Percentiles rank a stretch among this genome's conserved stretches.
These are phyloP conservation scores for Lepus timidus DNA, from an alignment of 2,113 vertebrate genomes.

Conservation along the genomic window DNA sequence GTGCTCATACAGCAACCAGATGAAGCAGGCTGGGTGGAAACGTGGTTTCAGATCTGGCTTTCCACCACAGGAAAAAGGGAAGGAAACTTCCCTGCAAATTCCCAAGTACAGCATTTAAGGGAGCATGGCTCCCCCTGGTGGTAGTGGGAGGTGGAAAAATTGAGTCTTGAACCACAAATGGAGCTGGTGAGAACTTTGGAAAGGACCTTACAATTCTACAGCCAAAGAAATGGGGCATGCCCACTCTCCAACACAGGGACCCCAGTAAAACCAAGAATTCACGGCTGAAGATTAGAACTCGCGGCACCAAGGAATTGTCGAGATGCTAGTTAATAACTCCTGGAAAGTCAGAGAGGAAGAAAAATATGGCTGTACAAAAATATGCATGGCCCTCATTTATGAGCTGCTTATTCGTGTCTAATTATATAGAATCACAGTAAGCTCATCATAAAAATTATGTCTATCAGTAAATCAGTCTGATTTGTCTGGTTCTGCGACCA, in stretches of 20 bases:
- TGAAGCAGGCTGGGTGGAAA: not conserved
- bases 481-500: slow-evolving; percentile 12
- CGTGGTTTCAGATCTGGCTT: not conserved
- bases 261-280: not conserved
- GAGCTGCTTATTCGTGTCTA: not conserved
- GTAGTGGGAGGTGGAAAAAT: not conserved
- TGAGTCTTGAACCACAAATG: not conserved
- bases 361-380: slow-evolving; percentile 20
- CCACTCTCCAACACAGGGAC: not conserved
- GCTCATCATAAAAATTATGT: slow-evolving; percentile 20
- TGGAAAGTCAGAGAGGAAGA: slow-evolving; percentile 22
- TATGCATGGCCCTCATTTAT: slow-evolving; percentile 3
- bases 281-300: not conserved
- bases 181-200: not conserved
- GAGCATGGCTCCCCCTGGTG: slow-evolving; percentile 78
- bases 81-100: not conserved
- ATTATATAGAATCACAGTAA: not conserved
- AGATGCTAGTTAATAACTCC: slow-evolving; percentile 22
- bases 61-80: not conserved
- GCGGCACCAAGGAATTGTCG: not conserved
- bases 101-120: slow-evolving; percentile 30
- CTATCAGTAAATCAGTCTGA: not conserved
- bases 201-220: not conserved
- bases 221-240: slow-evolving; percentile 6
- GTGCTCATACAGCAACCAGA: not conserved